A percentile compares a stretch with the other conserved stretches of the same genome.
Conservation (phyloP, 2,888 invertebrate species). For the Cryptus viduatorius region DNA sequence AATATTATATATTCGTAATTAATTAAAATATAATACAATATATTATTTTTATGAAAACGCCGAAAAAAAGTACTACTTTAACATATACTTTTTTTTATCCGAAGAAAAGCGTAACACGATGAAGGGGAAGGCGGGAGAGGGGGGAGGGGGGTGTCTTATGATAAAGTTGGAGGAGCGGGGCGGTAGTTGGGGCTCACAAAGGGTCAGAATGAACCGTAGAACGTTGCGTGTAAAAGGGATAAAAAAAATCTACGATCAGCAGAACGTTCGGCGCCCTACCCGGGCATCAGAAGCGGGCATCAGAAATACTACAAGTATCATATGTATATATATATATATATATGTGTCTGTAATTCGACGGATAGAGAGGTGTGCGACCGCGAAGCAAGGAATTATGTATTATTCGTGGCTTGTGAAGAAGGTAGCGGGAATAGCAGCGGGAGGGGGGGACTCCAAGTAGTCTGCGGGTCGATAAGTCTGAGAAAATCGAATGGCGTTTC, state of each 20-base stretch:
- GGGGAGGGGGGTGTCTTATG: too few relatives aligned
- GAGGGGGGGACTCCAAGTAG: conserved; percentile 24
- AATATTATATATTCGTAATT: too few relatives aligned
- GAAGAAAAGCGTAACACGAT: too few relatives aligned
- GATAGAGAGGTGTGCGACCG: conserved; percentile 62
- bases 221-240: neutral
- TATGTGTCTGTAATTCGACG: neutral
- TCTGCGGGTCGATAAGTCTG: conserved; percentile 68
- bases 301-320: conserved; percentile 7
- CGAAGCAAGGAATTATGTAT: conserved; percentile 65
- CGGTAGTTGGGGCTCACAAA: too few relatives aligned
- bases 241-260: conserved; percentile 17
- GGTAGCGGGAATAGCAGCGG: conserved; percentile 18
- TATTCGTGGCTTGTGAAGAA: conserved; percentile 64
- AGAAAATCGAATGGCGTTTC: conserved; percentile 69
- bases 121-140: too few relatives aligned
- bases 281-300: neutral
- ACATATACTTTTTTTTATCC: too few relatives aligned
- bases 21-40: too few relatives aligned
- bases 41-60: too few relatives aligned
- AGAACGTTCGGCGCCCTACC: conserved; percentile 3
- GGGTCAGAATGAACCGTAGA: too few relatives aligned
- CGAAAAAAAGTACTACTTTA: too few relatives aligned
- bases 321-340: neutral
- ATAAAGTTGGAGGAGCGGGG: too few relatives aligned